Percentiles rank a stretch among this genome's conserved stretches.
phyloP scores from a whole-genome alignment of 2,888 invertebrate genomes.

The Pseudanteris insignis region DNA sequence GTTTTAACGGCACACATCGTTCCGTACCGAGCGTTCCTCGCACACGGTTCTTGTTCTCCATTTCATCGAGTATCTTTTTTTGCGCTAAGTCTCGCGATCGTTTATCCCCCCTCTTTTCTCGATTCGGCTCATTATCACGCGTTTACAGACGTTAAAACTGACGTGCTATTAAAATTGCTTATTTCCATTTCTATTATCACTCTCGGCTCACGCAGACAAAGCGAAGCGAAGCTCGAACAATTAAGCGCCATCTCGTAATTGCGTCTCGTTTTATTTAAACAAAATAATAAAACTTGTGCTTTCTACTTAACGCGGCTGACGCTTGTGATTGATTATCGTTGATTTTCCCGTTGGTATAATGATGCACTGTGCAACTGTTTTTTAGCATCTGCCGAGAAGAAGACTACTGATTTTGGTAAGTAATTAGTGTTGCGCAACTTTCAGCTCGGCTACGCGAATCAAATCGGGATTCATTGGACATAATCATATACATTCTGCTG shows the following conservation, averaged over 20 bases:
- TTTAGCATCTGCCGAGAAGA: slow-evolving; percentile 60
- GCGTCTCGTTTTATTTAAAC: too few species aligned
- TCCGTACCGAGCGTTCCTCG: slow-evolving; percentile 22
- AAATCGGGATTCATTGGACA: too few species aligned
- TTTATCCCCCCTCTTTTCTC: not conserved
- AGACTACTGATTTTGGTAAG: slow-evolving; percentile 56
- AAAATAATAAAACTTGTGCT: too few species aligned
- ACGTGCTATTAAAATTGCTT: too few species aligned
- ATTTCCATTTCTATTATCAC: too few species aligned
- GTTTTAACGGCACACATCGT: slow-evolving; percentile 14
- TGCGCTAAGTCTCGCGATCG: slow-evolving; percentile 5
- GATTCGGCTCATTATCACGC: not conserved
- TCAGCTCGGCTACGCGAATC: too few species aligned
- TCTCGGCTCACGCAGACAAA: too few species aligned
- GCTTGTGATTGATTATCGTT: slow-evolving; percentile 4
- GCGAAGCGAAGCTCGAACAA: too few species aligned
- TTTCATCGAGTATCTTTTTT: slow-evolving; percentile 24
- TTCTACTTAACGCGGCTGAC: slow-evolving; percentile 3
- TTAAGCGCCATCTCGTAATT: slow-evolving; percentile 17
- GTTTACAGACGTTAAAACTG: too few species aligned
- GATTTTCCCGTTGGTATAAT: slow-evolving; percentile 26
- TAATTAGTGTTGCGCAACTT: too few species aligned
- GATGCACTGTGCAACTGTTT: slow-evolving; percentile 59
- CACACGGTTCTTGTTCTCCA: slow-evolving; percentile 30
- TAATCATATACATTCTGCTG: too few species aligned